Conservation (phyloP, 1,140 invertebrate genomes). For the Drosophila pachea region DNA sequence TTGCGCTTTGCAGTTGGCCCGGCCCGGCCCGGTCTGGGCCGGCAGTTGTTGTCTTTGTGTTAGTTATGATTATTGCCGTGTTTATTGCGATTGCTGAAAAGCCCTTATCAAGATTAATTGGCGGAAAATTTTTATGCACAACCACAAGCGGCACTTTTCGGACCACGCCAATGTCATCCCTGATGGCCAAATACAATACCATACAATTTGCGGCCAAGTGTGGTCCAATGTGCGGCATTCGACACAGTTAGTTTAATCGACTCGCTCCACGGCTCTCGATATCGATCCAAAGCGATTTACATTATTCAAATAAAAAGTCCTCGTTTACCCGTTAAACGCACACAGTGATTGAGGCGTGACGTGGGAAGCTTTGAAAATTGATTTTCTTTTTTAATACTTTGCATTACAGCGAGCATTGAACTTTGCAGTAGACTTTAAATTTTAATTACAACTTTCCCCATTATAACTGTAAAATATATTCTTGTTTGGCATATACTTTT, state of each 20-base stretch:
- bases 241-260: conserved; percentile 40
- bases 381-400: too few relatives aligned
- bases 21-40: too few relatives aligned
- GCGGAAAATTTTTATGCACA: conserved; percentile 68
- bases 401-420: too few relatives aligned
- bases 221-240: conserved; percentile 23
- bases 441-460: too few relatives aligned
- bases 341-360: background rate
- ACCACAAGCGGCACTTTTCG: conserved; percentile 49
- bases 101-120: conserved; percentile 72
- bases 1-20: conserved; percentile 53
- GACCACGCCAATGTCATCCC: conserved; percentile 32
- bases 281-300: conserved; percentile 51
- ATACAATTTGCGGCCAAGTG: conserved; percentile 2
- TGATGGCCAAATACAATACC: conserved; percentile 30
- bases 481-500: too few relatives aligned
- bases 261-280: background rate
- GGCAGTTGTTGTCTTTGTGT: conserved; percentile 55
- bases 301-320: conserved; percentile 53
- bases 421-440: too few relatives aligned
- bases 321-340: conserved; percentile 17
- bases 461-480: too few relatives aligned
- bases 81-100: conserved; percentile 72
- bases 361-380: conserved; percentile 11
- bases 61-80: conserved; percentile 76